Evolutionary conservation across 2,888 invertebrate genomes (phyloP), one percentile per base, ranked within the genome.

Genomic region (Herminia tarsipennalis): DNA sequence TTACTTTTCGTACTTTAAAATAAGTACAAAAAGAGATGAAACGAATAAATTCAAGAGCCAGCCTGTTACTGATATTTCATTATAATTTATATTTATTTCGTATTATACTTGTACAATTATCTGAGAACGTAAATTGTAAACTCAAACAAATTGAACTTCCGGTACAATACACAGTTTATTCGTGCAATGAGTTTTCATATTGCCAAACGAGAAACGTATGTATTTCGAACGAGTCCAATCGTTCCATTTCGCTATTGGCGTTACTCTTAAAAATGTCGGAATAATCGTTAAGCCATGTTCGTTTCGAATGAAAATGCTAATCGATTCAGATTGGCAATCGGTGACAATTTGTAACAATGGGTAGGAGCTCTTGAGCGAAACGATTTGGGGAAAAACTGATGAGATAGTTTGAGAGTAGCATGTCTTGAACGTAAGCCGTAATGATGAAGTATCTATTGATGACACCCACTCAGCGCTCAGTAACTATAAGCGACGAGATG

Each of bases 381-480:
- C 46, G 41, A 38, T 45, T 28, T 5, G 14, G 10, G 12, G 22
- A 49, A 55, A 49, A 50, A 43, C 44, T 22, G 2, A 42, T 51
- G 14, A 36, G 9, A 20, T 21, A 10, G 22, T 14, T 14, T 13
- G n/a, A 32, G 25, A 39, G 42, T 46, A 27, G 24, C 38, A 50
- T 55, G 47, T 53, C 44, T 46, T 43, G 28, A 35, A 33, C 18
- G 9, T 67, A 70, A 65, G 60, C 65, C 52, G 33, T 53, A 53
- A 59, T 67, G 70, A 70, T 63, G 65, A 56, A 67, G 60, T 63
- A 50, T 46, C 41, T 58, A 56, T 67, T 61, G 65, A 65, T 63
- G 54, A 53, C 22, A 35, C 53, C 52, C 41, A 56, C 53, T 61
- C 52, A 42, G 34, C 55, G 22, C 43, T 51, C 47, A 16, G 56